Conservation (phyloP, 37 sponge, comb jelly and placozoan genomes). For the Aplysina aerophoba region DNA sequence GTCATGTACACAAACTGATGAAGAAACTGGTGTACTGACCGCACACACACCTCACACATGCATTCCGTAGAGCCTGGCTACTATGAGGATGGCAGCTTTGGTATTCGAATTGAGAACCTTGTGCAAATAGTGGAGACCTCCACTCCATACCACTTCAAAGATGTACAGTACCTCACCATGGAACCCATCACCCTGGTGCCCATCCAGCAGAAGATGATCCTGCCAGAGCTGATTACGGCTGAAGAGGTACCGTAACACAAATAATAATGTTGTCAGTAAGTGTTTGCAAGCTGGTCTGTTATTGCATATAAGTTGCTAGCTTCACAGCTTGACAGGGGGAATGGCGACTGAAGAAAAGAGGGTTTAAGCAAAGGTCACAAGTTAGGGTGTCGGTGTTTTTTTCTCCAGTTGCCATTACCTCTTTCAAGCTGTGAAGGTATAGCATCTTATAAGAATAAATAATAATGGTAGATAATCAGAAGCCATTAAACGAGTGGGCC, state of each 20-base stretch:
- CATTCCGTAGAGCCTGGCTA: constrained; percentile 92
- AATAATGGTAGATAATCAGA: too few species aligned
- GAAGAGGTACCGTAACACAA: too few species aligned
- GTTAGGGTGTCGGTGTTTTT: too few species aligned
- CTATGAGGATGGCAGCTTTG: constrained; percentile 94
- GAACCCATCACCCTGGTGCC: constrained; percentile 94
- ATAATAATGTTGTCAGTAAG: not conserved
- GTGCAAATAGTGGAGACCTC: constrained; percentile 23
- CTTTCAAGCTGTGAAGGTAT: too few species aligned
- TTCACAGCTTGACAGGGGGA: not conserved
- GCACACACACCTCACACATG: too few species aligned
- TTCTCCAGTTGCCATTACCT: too few species aligned
- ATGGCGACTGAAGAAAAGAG: not conserved
- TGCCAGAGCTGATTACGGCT: constrained; percentile 66
- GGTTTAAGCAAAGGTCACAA: not conserved
- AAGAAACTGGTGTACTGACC: too few species aligned
- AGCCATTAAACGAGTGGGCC: too few species aligned
- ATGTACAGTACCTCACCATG: constrained; percentile 77
- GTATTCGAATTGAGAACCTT: constrained; percentile 94
- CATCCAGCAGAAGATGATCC: constrained; percentile 89
- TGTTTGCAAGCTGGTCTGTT: not conserved
- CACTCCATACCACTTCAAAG: constrained; percentile 5
- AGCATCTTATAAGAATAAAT: too few species aligned
- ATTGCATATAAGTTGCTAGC: not conserved
- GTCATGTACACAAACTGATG: too few species aligned